Conservation (phyloP, 2,113 vertebrate genomes). For the Phrynosoma blainvillii region DNA sequence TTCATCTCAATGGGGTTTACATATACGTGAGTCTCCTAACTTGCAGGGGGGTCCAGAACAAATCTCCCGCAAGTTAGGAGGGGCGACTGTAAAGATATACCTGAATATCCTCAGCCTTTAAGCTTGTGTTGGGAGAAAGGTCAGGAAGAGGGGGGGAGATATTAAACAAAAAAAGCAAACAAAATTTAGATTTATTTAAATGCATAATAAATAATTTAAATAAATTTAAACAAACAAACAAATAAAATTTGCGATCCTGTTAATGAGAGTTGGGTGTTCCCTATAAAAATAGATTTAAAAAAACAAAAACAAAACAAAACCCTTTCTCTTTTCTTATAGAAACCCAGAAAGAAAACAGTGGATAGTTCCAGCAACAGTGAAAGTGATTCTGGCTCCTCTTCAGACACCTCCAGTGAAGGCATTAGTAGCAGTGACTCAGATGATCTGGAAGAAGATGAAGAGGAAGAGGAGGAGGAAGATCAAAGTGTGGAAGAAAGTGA, state of each 20-base stretch:
- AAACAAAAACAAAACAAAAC: conserved; percentile 40
- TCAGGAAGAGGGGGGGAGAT: no score
- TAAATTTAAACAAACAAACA: no score
- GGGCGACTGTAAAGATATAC: background rate
- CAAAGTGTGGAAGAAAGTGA: conserved; percentile 88
- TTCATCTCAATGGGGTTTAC: no score
- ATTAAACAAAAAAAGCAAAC: no score
- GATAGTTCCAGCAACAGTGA: conserved; percentile 90
- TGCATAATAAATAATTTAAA: no score
- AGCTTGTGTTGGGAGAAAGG: no score
- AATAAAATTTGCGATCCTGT: background rate
- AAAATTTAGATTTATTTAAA: no score
- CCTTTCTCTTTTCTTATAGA: conserved; percentile 69
- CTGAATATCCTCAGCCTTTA: background rate
- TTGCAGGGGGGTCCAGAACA: no score
- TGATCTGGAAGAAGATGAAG: conserved; percentile 91
- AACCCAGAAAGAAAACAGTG: conserved; percentile 82
- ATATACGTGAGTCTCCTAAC: no score
- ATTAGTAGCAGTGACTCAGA: conserved; percentile 91
- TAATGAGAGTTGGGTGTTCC: background rate
- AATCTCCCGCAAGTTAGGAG: no score
- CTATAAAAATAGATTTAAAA: background rate
- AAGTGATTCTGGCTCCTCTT: conserved; percentile 90
- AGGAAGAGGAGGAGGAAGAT: conserved; percentile 81
- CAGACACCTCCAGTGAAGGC: conserved; percentile 89